These are phyloP conservation scores for Sepioteuthis lessoniana DNA, from an alignment of 2,888 invertebrate species.

Conservation along the genomic window DNA sequence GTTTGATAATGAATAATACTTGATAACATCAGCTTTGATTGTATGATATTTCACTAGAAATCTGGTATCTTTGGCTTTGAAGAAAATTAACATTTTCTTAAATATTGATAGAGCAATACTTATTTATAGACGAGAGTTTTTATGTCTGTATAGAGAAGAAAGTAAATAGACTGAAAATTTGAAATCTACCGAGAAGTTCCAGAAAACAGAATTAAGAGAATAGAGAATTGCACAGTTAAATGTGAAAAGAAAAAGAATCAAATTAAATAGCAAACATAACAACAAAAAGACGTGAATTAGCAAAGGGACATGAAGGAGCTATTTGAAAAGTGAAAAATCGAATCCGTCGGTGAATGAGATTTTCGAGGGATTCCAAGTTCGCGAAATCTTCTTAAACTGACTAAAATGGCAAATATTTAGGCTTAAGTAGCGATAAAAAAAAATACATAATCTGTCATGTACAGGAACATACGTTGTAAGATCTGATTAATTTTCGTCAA, in stretches of 20 bases:
- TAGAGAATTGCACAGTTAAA: not conserved
- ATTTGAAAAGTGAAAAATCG: not conserved
- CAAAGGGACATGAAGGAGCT: not conserved
- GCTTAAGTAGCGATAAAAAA: not conserved
- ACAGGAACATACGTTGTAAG: not conserved
- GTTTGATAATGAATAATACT: too few species aligned
- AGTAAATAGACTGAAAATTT: not conserved
- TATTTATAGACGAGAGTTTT: too few species aligned
- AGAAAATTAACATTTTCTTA: too few species aligned
- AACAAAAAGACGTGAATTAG: not conserved
- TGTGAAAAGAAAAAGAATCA: not conserved
- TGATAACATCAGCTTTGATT: too few species aligned
- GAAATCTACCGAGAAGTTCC: not conserved
- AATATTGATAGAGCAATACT: too few species aligned
- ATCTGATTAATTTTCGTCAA: not conserved
- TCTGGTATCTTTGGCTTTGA: too few species aligned
- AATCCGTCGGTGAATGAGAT: constrained; percentile 2
- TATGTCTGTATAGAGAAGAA: too few species aligned
- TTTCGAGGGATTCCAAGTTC: not conserved
- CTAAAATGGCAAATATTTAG: not conserved
- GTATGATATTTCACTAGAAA: too few species aligned
- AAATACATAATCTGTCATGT: not conserved
- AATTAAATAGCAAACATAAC: not conserved
- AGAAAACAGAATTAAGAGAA: too few species aligned
- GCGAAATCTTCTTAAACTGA: not conserved